Conservation (phyloP, 1,140 invertebrate species). For the Cardiocondyla obscurior region DNA sequence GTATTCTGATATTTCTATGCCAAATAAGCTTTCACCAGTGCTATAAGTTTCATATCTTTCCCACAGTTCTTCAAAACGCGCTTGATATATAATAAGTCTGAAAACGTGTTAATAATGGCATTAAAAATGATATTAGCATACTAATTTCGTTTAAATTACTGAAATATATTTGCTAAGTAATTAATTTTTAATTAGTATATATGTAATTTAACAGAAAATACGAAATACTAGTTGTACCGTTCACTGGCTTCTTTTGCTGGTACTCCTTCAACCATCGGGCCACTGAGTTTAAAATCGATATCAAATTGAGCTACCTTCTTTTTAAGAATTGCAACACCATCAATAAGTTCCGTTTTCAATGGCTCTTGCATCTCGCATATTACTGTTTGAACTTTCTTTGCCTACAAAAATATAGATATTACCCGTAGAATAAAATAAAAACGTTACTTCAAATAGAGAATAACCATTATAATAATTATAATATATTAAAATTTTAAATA, state of each 20-base stretch:
- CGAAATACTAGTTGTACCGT: constrained; percentile 79
- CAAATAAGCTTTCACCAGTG: constrained; percentile 93
- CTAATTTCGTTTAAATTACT: not conserved
- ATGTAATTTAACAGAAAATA: constrained; percentile 4
- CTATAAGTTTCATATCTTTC: constrained; percentile 91
- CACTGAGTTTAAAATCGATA: constrained; percentile 89
- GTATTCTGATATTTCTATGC: constrained; percentile 91
- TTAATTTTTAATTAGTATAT: not conserved
- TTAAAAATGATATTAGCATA: not conserved
- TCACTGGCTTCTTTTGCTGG: constrained; percentile 93
- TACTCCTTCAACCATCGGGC: constrained; percentile 93
- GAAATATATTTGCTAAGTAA: not conserved
- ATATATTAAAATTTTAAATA: not conserved
- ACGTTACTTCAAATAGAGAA: too few species aligned
- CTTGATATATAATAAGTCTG: constrained; percentile 89
- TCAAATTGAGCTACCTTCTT: constrained; percentile 89
- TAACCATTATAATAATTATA: not conserved
- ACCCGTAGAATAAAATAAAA: not conserved
- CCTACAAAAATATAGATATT: constrained; percentile 79
- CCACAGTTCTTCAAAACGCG: constrained; percentile 92
- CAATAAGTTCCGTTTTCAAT: constrained; percentile 88
- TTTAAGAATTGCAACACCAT: constrained; percentile 88
- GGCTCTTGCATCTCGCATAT: constrained; percentile 91
- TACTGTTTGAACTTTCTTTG: constrained; percentile 88
- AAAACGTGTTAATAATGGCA: constrained; percentile 52